Percentiles rank a stretch among this genome's conserved stretches.
Evolutionary conservation across 92 coral and sea anemone species (phyloP).

Genomic region (Parazoanthus atlanticus): DNA sequence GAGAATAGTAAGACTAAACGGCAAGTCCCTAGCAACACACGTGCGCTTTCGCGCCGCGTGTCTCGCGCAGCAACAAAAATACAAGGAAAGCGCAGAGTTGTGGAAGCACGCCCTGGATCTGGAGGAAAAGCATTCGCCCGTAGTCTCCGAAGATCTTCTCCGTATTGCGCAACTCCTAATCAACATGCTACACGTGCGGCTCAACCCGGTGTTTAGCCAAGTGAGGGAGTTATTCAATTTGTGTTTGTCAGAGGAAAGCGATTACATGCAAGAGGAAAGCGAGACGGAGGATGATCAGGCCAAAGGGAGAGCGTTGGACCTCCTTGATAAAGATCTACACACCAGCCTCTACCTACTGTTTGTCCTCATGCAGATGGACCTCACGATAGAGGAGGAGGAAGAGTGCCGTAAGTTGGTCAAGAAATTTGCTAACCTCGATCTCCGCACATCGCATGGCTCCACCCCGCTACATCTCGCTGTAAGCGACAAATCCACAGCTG

Average conservation of each 20-base stretch:
- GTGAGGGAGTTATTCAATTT: conserved; percentile 57
- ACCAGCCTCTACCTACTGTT: conserved; percentile 44
- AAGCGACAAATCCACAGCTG: conserved; percentile 46
- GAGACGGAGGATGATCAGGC: conserved; percentile 21
- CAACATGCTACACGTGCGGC: conserved; percentile 52
- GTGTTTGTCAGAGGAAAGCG: conserved; percentile 57
- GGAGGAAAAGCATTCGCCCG: conserved; percentile 57
- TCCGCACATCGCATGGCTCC: conserved; percentile 33
- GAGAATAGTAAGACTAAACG: conserved; percentile 53
- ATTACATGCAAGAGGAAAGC: conserved; percentile 21
- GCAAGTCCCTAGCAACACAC: conserved; percentile 56
- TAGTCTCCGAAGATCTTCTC: conserved; percentile 54
- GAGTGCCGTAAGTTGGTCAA: conserved; percentile 57
- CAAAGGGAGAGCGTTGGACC: conserved; percentile 23
- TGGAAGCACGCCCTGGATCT: conserved; percentile 70
- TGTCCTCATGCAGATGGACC: conserved; percentile 52
- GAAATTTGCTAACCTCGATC: conserved; percentile 55
- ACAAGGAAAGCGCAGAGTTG: conserved; percentile 55
- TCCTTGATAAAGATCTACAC: conserved; percentile 53
- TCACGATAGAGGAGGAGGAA: conserved; percentile 56
- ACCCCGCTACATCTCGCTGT: conserved; percentile 61
- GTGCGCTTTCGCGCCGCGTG: conserved; percentile 66
- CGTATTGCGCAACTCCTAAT: conserved; percentile 62
- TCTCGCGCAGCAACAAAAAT: conserved; percentile 53
- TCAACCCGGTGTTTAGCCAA: conserved; percentile 53